Conservation (phyloP, 2,888 invertebrate species). For the Napeogenes sylphis region DNA sequence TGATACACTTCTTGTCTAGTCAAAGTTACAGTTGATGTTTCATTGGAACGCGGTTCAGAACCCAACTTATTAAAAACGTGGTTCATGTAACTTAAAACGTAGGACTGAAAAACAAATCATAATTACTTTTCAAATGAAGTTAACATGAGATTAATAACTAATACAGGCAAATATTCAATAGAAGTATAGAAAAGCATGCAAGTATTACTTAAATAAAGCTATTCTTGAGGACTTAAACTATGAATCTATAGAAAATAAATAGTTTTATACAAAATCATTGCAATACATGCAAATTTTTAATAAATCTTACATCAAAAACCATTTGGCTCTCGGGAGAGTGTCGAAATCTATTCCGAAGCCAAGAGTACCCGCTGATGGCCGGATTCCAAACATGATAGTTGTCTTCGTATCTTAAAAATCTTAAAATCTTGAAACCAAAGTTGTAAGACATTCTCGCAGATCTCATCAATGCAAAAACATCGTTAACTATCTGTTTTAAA, state of each 20-base stretch:
- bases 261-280: not conserved
- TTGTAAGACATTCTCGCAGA: conserved; percentile 49
- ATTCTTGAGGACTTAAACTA: too few relatives aligned
- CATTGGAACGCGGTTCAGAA: conserved; percentile 43
- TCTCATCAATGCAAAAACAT: conserved; percentile 65
- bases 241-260: not conserved
- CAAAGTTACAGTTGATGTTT: conserved; percentile 54
- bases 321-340: conserved; percentile 55
- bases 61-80: conserved; percentile 51
- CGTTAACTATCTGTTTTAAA: conserved; percentile 56
- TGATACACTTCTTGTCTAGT: conserved; percentile 75
- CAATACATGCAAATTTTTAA: too few relatives aligned
- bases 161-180: too few relatives aligned
- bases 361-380: conserved; percentile 60
- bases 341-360: conserved; percentile 60
- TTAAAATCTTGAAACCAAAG: conserved; percentile 59
- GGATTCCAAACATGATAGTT: conserved; percentile 68
- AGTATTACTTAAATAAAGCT: too few relatives aligned
- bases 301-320: conserved; percentile 56
- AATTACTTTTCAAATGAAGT: not conserved
- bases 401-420: conserved; percentile 54
- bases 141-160: not conserved
- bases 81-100: conserved; percentile 54
- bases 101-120: conserved; percentile 40
- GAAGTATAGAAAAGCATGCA: too few relatives aligned